Conservation (phyloP, 2,888 invertebrate species). For the Tetragonisca angustula region DNA sequence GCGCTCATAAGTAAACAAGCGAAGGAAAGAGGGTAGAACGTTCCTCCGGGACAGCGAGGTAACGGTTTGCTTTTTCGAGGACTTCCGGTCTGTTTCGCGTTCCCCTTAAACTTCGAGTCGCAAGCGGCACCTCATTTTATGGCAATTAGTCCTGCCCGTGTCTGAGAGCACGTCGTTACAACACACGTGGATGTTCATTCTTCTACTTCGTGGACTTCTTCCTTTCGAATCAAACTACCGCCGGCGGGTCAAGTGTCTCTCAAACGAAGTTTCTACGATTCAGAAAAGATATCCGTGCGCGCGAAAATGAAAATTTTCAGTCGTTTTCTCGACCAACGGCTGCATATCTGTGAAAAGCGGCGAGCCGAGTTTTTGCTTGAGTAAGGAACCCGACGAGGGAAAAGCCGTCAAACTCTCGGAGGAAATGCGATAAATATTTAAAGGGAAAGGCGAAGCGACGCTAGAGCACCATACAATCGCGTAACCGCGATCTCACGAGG, state of each 20-base stretch:
- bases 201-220: conserved; percentile 1
- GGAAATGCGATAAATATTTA: conserved; percentile 56
- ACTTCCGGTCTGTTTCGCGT: conserved; percentile 65
- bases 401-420: conserved; percentile 30
- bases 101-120: conserved; percentile 19
- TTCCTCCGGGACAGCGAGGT: conserved; percentile 43
- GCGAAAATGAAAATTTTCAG: conserved; percentile 1
- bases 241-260: not conserved
- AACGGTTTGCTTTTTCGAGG: conserved; percentile 67
- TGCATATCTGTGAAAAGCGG: conserved; percentile 29
- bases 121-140: conserved; percentile 13
- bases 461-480: conserved; percentile 36
- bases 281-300: conserved; percentile 6
- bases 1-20: conserved; percentile 40
- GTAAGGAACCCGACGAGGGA: conserved; percentile 10
- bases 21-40: conserved; percentile 69
- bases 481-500: conserved; percentile 49
- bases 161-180: conserved; percentile 38
- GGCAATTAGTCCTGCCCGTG: conserved; percentile 52
- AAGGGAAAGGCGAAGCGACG: conserved; percentile 42
- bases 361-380: conserved; percentile 43
- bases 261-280: not conserved
- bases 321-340: not conserved
- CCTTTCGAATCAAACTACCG: not conserved
- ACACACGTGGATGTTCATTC: not conserved